phyloP scores from a whole-genome alignment of 2,113 vertebrate genomes.

The Tyrannus savana region DNA sequence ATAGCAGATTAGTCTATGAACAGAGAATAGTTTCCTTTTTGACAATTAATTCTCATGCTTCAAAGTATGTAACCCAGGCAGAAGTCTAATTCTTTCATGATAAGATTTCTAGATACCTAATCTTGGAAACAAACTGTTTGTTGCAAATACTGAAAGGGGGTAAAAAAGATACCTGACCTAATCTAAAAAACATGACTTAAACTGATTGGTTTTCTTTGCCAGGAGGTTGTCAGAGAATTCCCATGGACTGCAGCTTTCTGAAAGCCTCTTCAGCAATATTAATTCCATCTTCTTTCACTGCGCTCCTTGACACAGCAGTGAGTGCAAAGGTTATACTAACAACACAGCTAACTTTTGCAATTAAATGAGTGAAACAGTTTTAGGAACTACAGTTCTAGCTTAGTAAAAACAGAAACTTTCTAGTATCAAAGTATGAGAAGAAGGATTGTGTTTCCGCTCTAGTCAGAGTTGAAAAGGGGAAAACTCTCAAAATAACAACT shows the following conservation, averaged over 20 bases:
- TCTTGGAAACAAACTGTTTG: not conserved
- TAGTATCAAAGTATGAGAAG: not conserved
- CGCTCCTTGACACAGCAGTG: not conserved
- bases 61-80: not conserved
- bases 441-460: not conserved
- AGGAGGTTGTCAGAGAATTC: not conserved
- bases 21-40: conserved; percentile 28
- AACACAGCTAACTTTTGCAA: not conserved
- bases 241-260: not conserved
- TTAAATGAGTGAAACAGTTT: not conserved
- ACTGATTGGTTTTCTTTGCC: conserved; percentile 27
- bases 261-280: not conserved
- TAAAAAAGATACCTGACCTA: not conserved
- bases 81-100: not conserved
- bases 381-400: not conserved
- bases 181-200: not conserved
- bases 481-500: not conserved
- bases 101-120: not conserved
- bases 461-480: not conserved
- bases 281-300: not conserved
- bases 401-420: not conserved
- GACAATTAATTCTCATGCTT: conserved; percentile 34
- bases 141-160: not conserved
- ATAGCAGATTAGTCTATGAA: conserved; percentile 55
- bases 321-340: not conserved